Conservation (phyloP, 2,797 vertebrate genomes). For the Squalus acanthias region DNA sequence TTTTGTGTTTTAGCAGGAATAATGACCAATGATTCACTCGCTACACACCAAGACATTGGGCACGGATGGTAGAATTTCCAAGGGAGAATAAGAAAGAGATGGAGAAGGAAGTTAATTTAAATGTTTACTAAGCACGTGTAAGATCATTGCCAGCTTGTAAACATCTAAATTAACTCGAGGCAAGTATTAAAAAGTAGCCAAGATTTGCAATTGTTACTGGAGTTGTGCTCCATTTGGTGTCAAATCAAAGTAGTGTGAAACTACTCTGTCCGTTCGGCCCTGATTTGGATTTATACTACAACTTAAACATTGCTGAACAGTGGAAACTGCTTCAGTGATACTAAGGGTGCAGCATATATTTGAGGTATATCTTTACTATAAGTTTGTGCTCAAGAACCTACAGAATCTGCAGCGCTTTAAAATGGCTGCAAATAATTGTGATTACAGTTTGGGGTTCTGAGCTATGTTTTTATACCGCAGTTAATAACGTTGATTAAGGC, state of each 20-base stretch:
- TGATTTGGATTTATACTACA: not conserved
- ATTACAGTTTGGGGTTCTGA: not conserved
- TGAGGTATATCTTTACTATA: not conserved
- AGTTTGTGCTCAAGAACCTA: not conserved
- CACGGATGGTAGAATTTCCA: not conserved
- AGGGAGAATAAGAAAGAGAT: not conserved
- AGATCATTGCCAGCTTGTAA: not conserved
- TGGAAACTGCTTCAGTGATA: slow-evolving; percentile 1
- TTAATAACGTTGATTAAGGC: not conserved
- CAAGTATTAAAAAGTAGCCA: not conserved
- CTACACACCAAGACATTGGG: not conserved
- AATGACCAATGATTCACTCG: not conserved
- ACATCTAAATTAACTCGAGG: not conserved
- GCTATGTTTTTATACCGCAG: not conserved
- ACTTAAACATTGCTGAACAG: not conserved
- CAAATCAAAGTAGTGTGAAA: not conserved
- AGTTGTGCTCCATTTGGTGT: not conserved
- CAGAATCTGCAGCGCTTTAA: not conserved
- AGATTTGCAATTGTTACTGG: not conserved
- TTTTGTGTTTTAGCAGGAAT: not conserved
- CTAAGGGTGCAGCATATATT: not conserved
- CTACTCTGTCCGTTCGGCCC: not conserved
- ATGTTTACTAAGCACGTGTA: not conserved
- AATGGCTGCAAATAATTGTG: not conserved
- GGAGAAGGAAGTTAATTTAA: not conserved